These are phyloP conservation scores for Ophion ellenae DNA, from an alignment of 2,888 invertebrate species.

Conservation along the genomic window DNA sequence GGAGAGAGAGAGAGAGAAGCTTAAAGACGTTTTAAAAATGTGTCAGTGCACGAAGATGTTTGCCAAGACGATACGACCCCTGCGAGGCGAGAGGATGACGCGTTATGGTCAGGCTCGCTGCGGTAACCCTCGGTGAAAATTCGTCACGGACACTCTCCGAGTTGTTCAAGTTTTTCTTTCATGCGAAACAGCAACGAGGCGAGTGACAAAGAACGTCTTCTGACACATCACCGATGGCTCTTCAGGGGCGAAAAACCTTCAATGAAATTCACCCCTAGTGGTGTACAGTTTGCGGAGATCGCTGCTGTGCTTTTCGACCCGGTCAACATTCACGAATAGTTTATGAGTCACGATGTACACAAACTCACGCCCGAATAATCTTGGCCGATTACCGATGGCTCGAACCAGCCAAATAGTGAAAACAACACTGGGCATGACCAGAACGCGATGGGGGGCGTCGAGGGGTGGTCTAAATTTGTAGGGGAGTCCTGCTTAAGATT, in stretches of 20 bases:
- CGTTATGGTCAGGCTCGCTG: constrained; percentile 14
- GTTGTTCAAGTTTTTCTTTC: constrained; percentile 32
- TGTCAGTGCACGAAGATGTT: constrained; percentile 35
- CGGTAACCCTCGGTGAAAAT: constrained; percentile 47
- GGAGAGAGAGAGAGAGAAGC: constrained; percentile 9
- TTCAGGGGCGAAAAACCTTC: constrained; percentile 39
- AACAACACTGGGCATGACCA: too few relatives aligned
- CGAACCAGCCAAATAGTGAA: too few relatives aligned
- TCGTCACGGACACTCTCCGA: constrained; percentile 60
- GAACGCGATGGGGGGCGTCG: too few relatives aligned
- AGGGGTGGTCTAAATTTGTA: too few relatives aligned
- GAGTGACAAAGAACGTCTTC: not conserved
- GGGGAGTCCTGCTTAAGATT: too few relatives aligned
- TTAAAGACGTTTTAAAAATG: constrained; percentile 71
- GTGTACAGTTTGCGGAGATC: not conserved
- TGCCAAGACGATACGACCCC: constrained; percentile 61
- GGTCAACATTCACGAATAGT: not conserved
- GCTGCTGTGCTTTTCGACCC: not conserved
- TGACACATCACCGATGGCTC: constrained; percentile 30
- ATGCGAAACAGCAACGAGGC: not conserved
- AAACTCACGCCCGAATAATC: not conserved
- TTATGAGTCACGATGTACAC: not conserved
- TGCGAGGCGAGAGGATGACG: constrained; percentile 46
- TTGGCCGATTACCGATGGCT: not conserved
- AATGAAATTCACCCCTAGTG: constrained; percentile 26